A percentile compares a stretch with the other conserved stretches of the same genome.
Evolutionary conservation across 2,113 vertebrate genomes (phyloP).

Genomic region (Forbesichthys papilliferus): DNA sequence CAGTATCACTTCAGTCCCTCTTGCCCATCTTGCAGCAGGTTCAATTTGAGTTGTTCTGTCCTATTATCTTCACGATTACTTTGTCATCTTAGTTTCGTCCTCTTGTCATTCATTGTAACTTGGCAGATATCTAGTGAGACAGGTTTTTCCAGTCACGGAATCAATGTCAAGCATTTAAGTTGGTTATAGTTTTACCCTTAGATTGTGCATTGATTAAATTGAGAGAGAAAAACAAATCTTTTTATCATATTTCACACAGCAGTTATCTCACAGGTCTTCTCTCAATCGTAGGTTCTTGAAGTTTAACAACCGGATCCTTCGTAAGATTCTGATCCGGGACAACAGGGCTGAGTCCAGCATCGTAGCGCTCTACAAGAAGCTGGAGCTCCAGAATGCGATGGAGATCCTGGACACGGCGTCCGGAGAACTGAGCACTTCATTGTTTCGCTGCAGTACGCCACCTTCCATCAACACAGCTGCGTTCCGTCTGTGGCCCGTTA

Average conservation of each 20-base stretch:
- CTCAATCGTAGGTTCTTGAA: constrained; percentile 84
- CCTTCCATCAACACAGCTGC: not conserved
- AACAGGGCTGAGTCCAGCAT: constrained; percentile 88
- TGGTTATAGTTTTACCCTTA: not conserved
- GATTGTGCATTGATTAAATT: not conserved
- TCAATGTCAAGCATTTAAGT: not conserved
- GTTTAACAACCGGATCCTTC: constrained; percentile 88
- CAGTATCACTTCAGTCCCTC: not conserved
- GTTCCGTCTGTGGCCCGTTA: not conserved
- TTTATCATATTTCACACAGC: not conserved
- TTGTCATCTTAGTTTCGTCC: not conserved
- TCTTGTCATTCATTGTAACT: constrained; percentile 3
- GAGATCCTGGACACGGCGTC: constrained; percentile 85
- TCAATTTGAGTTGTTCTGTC: not conserved
- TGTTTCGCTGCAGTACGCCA: constrained; percentile 78
- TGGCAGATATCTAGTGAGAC: not conserved
- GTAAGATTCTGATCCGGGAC: constrained; percentile 86
- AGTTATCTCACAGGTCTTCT: not conserved
- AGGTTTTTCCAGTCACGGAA: constrained; percentile 12
- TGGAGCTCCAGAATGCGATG: constrained; percentile 92
- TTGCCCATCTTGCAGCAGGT: constrained; percentile 5
- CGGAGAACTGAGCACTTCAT: constrained; percentile 77
- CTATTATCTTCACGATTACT: too few relatives aligned
- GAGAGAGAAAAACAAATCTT: not conserved
- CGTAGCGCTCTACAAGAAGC: constrained; percentile 91